Evolutionary conservation across 23 tunicate genomes (phyloP).

Genomic region (Oikopleura dioica): DNA sequence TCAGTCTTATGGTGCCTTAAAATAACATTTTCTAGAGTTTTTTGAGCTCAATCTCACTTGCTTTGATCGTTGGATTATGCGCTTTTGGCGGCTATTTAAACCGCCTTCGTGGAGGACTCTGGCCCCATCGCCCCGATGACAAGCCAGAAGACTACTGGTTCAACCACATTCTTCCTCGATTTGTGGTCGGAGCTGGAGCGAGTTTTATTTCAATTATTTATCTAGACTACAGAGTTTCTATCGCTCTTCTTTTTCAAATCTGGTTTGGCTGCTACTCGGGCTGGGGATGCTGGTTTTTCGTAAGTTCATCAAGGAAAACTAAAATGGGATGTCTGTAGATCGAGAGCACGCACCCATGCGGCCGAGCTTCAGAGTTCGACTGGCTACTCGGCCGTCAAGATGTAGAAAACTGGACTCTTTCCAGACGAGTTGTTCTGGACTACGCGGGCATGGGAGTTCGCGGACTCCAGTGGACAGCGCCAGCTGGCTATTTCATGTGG

Average conservation of each 20-base stretch:
- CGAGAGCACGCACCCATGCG: background rate
- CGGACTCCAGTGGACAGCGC: conserved; percentile 6
- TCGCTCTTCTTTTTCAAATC: background rate
- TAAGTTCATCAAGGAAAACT: background rate
- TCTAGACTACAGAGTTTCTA: background rate
- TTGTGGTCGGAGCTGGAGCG: background rate
- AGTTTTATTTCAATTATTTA: background rate
- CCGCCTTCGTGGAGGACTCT: background rate
- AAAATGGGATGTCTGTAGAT: background rate
- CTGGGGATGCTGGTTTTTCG: background rate
- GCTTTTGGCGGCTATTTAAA: background rate
- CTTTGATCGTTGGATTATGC: background rate
- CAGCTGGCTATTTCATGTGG: conserved; percentile 11
- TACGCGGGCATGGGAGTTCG: background rate
- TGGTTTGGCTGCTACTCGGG: conserved; percentile 1
- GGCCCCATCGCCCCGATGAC: background rate
- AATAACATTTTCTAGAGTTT: too few species aligned
- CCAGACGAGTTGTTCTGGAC: background rate
- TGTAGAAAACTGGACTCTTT: background rate
- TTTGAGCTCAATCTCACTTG: too few species aligned
- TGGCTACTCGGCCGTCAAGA: background rate
- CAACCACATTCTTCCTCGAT: background rate
- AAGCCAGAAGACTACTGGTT: background rate
- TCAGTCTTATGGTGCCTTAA: too few species aligned
- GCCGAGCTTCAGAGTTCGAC: background rate